Evolutionary conservation across 2,797 vertebrate species (phyloP), one percentile per base, ranked within the genome.

Genomic region (Gouania willdenowi): DNA sequence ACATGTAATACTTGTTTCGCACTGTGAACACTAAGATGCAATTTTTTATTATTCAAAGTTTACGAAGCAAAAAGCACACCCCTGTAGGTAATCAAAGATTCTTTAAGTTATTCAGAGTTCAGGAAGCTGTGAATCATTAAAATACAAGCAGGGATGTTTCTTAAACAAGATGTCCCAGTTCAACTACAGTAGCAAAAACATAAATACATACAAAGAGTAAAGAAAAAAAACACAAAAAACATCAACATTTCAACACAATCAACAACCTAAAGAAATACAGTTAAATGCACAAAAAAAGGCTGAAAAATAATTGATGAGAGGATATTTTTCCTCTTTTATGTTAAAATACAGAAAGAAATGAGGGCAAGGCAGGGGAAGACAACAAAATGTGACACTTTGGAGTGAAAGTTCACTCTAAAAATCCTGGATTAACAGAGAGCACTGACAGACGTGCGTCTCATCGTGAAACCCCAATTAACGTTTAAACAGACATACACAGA

Each of bases 51-150:
- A n/a, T n/a, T n/a, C n/a, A n/a, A n/a, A n/a, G n/a, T n/a, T n/a
- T n/a, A n/a, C n/a, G n/a, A n/a, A n/a, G n/a, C n/a, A n/a, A n/a
- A n/a, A n/a, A n/a, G n/a, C n/a, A n/a, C n/a, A n/a, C n/a, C n/a
- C n/a, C n/a, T n/a, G n/a, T n/a, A n/a, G n/a, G n/a, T n/a, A n/a
- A n/a, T n/a, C n/a, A n/a, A n/a, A n/a, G n/a, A n/a, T n/a, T n/a
- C n/a, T n/a, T n/a, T n/a, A n/a, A n/a, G n/a, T n/a, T n/a, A n/a
- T n/a, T n/a, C n/a, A n/a, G n/a, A 41, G 33, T 43, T 53, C 47
- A 47, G 31, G 22, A 46, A 61, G 41, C 43, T 45, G 43, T 59
- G 46, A 38, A 7, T 39, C 30, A 29, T 31, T 30, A 46, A 52
- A 56, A 55, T 32, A 52, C 29, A 34, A 24, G 40, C 31, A 23